These are phyloP conservation scores for Habroteleia sp. DNA, from an alignment of 2,888 invertebrate genomes.

Conservation along the genomic window DNA sequence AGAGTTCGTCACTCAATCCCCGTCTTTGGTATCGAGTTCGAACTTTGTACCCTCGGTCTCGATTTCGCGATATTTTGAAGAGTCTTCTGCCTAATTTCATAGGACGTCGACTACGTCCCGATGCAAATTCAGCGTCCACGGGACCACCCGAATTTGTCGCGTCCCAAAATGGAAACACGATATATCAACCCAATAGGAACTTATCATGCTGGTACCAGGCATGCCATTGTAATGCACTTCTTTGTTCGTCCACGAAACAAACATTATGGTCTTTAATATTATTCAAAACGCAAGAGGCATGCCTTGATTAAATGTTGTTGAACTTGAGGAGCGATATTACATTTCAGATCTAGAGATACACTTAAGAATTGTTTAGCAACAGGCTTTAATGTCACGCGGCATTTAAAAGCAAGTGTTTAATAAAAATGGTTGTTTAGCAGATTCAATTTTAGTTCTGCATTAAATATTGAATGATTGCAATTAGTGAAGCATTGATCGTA, in stretches of 20 bases:
- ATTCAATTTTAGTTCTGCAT: no score
- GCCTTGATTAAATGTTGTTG: no score
- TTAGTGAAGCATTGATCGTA: no score
- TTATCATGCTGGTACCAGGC: constrained; percentile 31
- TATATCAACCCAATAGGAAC: constrained; percentile 2
- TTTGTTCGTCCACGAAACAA: constrained; percentile 13
- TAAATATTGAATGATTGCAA: no score
- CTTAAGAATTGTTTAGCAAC: no score
- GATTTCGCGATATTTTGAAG: constrained; percentile 30
- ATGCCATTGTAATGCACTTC: constrained; percentile 22
- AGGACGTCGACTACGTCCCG: constrained; percentile 6
- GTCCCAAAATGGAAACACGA: constrained; percentile 21
- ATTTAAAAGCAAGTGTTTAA: no score
- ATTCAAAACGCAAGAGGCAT: no score
- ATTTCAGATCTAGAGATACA: no score
- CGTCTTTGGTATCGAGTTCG: constrained; percentile 19
- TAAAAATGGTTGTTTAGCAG: no score
- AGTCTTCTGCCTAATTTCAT: constrained; percentile 13
- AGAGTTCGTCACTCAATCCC: constrained; percentile 1
- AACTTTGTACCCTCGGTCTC: constrained; percentile 9
- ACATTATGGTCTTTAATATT: constrained; percentile 15
- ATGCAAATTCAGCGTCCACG: background rate
- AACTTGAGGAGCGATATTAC: background rate
- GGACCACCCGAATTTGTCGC: constrained; percentile 43
- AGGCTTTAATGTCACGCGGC: no score